These are phyloP conservation scores for Hyperoplus immaculatus DNA, from an alignment of 2,797 vertebrate species.

Conservation along the genomic window DNA sequence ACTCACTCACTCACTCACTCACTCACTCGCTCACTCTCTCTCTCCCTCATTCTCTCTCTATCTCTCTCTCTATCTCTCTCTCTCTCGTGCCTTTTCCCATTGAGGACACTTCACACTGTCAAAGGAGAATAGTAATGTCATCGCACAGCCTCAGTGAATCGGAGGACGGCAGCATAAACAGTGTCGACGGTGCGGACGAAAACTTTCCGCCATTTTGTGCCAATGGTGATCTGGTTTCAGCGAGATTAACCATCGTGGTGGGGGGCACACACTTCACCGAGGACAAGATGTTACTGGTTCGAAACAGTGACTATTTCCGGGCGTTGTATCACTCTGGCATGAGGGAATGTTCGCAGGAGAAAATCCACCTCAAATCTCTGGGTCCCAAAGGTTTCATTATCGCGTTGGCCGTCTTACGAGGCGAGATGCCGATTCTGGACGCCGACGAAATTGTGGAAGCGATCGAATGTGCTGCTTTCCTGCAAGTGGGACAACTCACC, in stretches of 20 bases:
- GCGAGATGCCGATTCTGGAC: conserved; percentile 84
- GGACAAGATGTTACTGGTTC: conserved; percentile 86
- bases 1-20: too few species aligned
- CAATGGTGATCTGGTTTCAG: background rate
- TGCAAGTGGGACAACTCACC: conserved; percentile 88
- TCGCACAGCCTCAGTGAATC: conserved; percentile 21
- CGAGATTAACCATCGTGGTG: conserved; percentile 85
- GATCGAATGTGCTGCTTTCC: conserved; percentile 92
- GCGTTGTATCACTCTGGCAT: conserved; percentile 96
- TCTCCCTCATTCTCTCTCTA: background rate
- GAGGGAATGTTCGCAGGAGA: conserved; percentile 90
- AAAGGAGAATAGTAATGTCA: conserved; percentile 46
- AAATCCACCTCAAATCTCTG: conserved; percentile 88
- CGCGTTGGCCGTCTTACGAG: conserved; percentile 86
- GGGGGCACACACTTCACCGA: conserved; percentile 87
- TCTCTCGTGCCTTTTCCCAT: conserved; percentile 6
- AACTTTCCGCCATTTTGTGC: background rate
- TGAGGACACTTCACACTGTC: background rate
- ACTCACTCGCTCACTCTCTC: conserved; percentile 7
- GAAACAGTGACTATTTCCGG: conserved; percentile 92
- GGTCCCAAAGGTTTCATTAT: conserved; percentile 86
- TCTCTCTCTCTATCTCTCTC: background rate
- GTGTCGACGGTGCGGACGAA: conserved; percentile 18
- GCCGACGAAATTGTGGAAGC: conserved; percentile 90
- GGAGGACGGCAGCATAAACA: conserved; percentile 52